A percentile compares a stretch with the other conserved stretches of the same genome.
Conservation (phyloP, 2,888 invertebrate genomes). For the Listrodromus nycthemerus region DNA sequence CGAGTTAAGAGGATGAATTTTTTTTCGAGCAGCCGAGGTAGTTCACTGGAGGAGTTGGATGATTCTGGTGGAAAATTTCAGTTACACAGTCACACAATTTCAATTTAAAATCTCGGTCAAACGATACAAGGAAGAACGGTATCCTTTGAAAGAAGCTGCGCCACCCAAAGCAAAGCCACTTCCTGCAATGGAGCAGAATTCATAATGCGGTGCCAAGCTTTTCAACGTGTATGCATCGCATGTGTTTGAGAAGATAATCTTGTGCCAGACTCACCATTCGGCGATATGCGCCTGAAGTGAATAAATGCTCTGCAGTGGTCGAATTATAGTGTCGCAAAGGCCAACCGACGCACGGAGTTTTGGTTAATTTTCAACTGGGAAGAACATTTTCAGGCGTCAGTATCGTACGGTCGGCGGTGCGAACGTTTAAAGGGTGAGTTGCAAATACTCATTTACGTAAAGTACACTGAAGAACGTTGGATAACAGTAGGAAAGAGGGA, state of each 20-base stretch:
- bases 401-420: slow-evolving; percentile 41
- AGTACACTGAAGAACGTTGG: slow-evolving; percentile 1
- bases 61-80: too few species aligned
- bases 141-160: background rate
- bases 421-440: slow-evolving; percentile 31
- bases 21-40: background rate
- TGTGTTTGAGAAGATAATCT: slow-evolving; percentile 13
- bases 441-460: background rate
- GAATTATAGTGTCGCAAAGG: slow-evolving; percentile 9
- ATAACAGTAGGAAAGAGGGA: slow-evolving; percentile 21
- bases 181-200: slow-evolving; percentile 15
- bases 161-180: background rate
- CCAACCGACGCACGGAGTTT: slow-evolving; percentile 3
- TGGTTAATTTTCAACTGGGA: slow-evolving; percentile 36
- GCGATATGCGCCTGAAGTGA: slow-evolving; percentile 1
- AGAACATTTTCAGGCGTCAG: slow-evolving; percentile 27
- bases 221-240: background rate
- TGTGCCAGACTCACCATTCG: background rate
- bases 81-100: background rate
- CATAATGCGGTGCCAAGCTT: slow-evolving; percentile 19
- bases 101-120: slow-evolving; percentile 13
- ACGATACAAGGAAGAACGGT: background rate
- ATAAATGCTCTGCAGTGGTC: slow-evolving; percentile 6
- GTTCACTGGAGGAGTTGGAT: slow-evolving; percentile 28
- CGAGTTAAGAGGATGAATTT: slow-evolving; percentile 21